Evolutionary conservation across 2,113 vertebrate genomes (phyloP).

Genomic region (Meleagris gallopavo): DNA sequence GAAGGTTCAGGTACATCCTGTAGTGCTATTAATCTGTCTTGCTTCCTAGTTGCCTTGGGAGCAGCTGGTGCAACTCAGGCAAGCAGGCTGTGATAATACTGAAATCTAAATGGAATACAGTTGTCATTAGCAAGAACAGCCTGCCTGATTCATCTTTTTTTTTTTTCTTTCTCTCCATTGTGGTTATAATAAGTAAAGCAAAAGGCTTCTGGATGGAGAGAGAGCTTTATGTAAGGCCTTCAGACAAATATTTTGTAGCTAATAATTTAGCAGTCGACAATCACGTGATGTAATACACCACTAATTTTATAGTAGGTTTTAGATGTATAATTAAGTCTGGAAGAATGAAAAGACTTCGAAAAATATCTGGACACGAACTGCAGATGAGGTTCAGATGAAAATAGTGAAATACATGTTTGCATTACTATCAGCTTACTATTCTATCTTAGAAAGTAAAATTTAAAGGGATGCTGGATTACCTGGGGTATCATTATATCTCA

Average conservation of each 20-base stretch:
- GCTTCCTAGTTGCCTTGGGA: neutral
- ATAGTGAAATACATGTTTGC: conserved; percentile 13
- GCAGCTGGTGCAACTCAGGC: neutral
- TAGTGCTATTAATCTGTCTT: neutral
- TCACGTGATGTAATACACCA: too few species aligned
- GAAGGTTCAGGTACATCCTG: neutral
- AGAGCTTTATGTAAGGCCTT: neutral
- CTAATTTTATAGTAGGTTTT: neutral
- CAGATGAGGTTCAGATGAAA: conserved; percentile 30
- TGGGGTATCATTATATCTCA: neutral
- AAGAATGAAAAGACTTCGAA: neutral
- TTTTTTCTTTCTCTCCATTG: neutral
- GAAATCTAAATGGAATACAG: neutral
- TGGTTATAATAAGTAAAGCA: neutral
- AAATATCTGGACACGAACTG: conserved; percentile 36
- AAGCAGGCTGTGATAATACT: neutral
- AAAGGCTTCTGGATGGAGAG: neutral
- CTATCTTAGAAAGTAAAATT: neutral
- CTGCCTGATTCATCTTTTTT: neutral
- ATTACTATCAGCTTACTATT: neutral
- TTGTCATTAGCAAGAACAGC: neutral
- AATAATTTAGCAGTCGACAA: neutral
- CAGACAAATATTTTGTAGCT: neutral
- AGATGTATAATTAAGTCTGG: neutral
- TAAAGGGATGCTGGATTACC: neutral